Conservation (phyloP, 2,797 vertebrate genomes). For the Phalanger gymnotis region DNA sequence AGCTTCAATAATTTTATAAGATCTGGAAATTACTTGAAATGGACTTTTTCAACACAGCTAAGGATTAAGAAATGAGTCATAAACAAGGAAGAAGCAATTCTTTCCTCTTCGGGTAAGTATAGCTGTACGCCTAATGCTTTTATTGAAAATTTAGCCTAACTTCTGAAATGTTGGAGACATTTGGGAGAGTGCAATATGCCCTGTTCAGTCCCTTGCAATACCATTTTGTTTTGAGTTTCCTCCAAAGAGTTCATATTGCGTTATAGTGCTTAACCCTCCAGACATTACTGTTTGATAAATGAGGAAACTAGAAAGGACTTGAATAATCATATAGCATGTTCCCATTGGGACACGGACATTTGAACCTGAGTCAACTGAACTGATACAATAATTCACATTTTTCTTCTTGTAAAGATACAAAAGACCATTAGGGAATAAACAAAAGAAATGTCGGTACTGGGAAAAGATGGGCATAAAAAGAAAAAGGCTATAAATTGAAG, state of each 20-base stretch:
- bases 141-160: not conserved
- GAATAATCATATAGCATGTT: not conserved
- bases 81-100: accelerated
- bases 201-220: accelerated
- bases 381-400: not conserved
- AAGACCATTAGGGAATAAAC: not conserved
- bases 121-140: accelerated
- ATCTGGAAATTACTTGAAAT: accelerated
- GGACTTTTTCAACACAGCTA: not conserved
- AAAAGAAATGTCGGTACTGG: not conserved
- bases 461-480: not conserved
- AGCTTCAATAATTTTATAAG: not conserved
- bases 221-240: accelerated
- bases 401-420: not conserved
- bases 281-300: not conserved
- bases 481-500: not conserved
- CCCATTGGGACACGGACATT: not conserved
- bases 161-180: no score
- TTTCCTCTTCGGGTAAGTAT: slow-evolving; percentile 33
- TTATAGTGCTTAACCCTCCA: not conserved
- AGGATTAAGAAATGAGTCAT: not conserved
- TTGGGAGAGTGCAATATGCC: not conserved
- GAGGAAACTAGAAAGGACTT: not conserved
- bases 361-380: not conserved
- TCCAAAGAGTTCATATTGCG: not conserved